Evolutionary conservation across 2,888 invertebrate genomes (phyloP).

Genomic region (Caenorhabditis sp.): DNA sequence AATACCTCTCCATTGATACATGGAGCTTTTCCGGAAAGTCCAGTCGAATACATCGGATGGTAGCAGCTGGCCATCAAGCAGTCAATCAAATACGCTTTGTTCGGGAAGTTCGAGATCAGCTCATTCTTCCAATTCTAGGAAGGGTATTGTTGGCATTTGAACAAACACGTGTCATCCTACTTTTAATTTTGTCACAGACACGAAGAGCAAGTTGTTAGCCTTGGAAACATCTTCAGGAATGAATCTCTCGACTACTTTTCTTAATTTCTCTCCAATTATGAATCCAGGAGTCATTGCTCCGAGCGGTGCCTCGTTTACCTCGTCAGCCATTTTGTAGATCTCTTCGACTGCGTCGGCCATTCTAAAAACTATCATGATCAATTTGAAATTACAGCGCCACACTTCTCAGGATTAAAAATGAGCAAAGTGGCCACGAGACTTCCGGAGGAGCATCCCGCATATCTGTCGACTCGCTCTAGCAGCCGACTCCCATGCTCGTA

Average conservation of each 20-base stretch:
- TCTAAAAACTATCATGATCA: conserved; percentile 12
- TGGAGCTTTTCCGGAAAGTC: conserved; percentile 86
- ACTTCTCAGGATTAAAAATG: conserved; percentile 69
- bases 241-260: conserved; percentile 64
- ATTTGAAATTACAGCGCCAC: conserved; percentile 9
- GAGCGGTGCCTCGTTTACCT: conserved; percentile 70
- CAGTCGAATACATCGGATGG: conserved; percentile 91
- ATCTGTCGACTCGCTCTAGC: conserved; percentile 62
- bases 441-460: conserved; percentile 74
- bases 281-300: conserved; percentile 78
- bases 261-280: conserved; percentile 67
- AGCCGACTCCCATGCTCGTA: conserved; percentile 70
- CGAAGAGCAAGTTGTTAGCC: conserved; percentile 63
- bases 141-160: no score
- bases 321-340: conserved; percentile 75
- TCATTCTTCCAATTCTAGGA: conserved; percentile 66
- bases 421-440: conserved; percentile 71
- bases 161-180: no score
- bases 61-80: conserved; percentile 85
- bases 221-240: conserved; percentile 68
- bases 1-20: conserved; percentile 81
- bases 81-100: conserved; percentile 73
- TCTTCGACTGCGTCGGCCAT: conserved; percentile 65
- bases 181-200: conserved; percentile 63
- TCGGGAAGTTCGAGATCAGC: conserved; percentile 65